A percentile compares a stretch with the other conserved stretches of the same genome.
Evolutionary conservation across 2,888 invertebrate genomes (phyloP).

Genomic region (Poecilobothrus nobilitatus): DNA sequence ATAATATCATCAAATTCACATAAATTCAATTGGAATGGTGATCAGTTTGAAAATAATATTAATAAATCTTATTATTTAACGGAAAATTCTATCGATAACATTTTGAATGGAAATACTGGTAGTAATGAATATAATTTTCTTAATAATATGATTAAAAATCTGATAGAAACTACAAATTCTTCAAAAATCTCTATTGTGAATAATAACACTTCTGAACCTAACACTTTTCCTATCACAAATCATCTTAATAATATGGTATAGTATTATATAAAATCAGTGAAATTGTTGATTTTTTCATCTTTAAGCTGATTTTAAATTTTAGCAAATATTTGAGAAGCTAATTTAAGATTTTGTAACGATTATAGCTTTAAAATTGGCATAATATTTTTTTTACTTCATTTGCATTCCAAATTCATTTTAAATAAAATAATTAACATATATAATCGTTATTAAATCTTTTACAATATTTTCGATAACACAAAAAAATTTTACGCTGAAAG

Average conservation of each 20-base stretch:
- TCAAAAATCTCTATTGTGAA: background rate
- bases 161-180: background rate
- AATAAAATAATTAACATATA: too few species aligned
- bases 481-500: too few species aligned
- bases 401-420: too few species aligned
- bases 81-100: background rate
- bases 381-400: too few species aligned
- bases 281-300: too few species aligned
- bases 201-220: background rate
- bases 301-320: too few species aligned
- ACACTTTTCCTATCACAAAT: background rate
- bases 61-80: background rate
- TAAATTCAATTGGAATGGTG: background rate
- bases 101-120: background rate
- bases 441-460: too few species aligned
- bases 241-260: constrained; percentile 6
- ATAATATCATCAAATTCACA: background rate
- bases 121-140: background rate
- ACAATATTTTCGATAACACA: too few species aligned
- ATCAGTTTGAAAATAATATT: background rate
- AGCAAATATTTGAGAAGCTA: too few species aligned
- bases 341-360: too few species aligned
- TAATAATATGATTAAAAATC: background rate
- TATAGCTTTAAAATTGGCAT: too few species aligned
- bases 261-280: background rate